Conservation (phyloP, 2,797 vertebrate species). For the Discoglossus pictus region DNA sequence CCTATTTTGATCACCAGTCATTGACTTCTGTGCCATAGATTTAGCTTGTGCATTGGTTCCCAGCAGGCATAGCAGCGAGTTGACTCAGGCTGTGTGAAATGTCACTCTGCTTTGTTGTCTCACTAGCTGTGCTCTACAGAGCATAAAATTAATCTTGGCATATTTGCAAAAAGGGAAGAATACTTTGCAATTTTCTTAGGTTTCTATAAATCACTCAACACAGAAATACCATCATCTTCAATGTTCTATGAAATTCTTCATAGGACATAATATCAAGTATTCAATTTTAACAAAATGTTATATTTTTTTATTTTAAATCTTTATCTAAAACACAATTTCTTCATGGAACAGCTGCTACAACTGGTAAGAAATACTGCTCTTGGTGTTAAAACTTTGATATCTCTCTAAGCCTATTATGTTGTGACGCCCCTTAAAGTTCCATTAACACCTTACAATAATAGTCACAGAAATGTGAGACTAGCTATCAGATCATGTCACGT, state of each 20-base stretch:
- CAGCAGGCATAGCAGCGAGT: constrained; percentile 68
- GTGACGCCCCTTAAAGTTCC: no score
- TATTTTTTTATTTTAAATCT: background rate
- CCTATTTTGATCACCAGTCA: constrained; percentile 56
- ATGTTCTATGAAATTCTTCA: constrained; percentile 31
- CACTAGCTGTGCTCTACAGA: constrained; percentile 79
- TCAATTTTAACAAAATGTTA: constrained; percentile 3
- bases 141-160: constrained; percentile 91
- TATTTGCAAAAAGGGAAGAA: constrained; percentile 73
- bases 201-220: constrained; percentile 67
- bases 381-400: background rate
- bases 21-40: constrained; percentile 67
- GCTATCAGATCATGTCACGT: no score
- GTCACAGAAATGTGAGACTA: no score
- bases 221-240: constrained; percentile 64
- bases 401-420: no score
- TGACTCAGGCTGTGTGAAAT: constrained; percentile 74
- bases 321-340: background rate
- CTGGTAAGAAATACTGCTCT: background rate
- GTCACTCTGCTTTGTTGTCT: constrained; percentile 74
- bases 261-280: constrained; percentile 4
- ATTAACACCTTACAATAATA: no score
- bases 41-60: constrained; percentile 74
- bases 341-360: background rate
- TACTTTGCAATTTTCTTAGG: constrained; percentile 70